Evolutionary conservation across 1,140 invertebrate species (phyloP).

Genomic region (Phortica variegata): DNA sequence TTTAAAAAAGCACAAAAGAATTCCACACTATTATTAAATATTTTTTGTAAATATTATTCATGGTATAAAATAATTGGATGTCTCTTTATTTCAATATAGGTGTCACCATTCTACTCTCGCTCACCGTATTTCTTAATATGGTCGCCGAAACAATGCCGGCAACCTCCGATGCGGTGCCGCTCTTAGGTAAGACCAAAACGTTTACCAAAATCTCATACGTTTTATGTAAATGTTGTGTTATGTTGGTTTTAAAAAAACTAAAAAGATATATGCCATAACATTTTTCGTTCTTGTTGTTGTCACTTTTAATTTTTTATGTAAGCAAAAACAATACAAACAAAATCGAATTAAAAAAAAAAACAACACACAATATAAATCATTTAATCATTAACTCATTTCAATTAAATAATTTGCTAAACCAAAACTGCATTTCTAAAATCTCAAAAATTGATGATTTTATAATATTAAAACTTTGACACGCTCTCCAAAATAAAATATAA

Average conservation of each 20-base stretch:
- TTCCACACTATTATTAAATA: too few species aligned
- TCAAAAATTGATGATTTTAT: slow-evolving; percentile 55
- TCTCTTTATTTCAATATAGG: slow-evolving; percentile 75
- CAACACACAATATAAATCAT: too few species aligned
- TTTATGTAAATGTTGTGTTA: slow-evolving; percentile 22
- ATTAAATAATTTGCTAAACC: too few species aligned
- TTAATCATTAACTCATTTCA: too few species aligned
- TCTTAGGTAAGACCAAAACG: slow-evolving; percentile 60
- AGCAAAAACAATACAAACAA: slow-evolving; percentile 14
- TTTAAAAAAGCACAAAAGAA: too few species aligned
- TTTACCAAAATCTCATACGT: slow-evolving; percentile 39
- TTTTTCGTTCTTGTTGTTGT: slow-evolving; percentile 34
- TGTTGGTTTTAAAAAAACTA: slow-evolving; percentile 4
- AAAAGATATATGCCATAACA: slow-evolving; percentile 21
- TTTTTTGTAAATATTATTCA: too few species aligned
- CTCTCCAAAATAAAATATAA: slow-evolving; percentile 20
- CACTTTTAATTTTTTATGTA: slow-evolving; percentile 20
- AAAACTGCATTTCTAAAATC: slow-evolving; percentile 46
- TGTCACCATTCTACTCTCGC: slow-evolving; percentile 96
- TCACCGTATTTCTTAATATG: slow-evolving; percentile 97
- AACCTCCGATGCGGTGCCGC: slow-evolving; percentile 83
- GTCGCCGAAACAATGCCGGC: slow-evolving; percentile 92
- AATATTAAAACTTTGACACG: slow-evolving; percentile 58
- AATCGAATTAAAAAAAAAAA: slow-evolving; percentile 16
- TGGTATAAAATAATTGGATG: too few species aligned